These are phyloP conservation scores for Lasioglossum pauxillum DNA, from an alignment of 2,888 invertebrate species.

Conservation along the genomic window DNA sequence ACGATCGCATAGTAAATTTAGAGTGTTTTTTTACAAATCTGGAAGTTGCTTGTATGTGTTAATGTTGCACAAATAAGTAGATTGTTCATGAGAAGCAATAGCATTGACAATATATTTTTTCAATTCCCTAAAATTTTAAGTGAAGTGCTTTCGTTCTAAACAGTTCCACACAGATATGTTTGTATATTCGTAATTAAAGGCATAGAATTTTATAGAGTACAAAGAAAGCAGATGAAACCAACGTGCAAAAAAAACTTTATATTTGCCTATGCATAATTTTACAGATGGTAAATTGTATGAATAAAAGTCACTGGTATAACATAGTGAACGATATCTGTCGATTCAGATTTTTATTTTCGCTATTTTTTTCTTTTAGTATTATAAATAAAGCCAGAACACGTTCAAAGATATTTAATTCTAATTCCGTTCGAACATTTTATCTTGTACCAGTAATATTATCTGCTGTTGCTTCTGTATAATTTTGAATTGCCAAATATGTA, in stretches of 20 bases:
- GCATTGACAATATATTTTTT: slow-evolving; percentile 53
- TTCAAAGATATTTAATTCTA: slow-evolving; percentile 8
- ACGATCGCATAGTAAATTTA: background rate
- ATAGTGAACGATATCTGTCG: background rate
- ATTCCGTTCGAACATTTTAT: slow-evolving; percentile 22
- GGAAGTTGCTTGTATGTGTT: slow-evolving; percentile 11
- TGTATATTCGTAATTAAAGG: slow-evolving; percentile 33
- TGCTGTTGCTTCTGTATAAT: slow-evolving; percentile 70
- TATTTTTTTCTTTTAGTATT: background rate
- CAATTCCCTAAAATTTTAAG: slow-evolving; percentile 12
- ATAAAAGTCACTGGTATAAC: slow-evolving; percentile 15
- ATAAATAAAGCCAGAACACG: background rate
- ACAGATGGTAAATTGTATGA: slow-evolving; percentile 6
- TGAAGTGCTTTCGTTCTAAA: slow-evolving; percentile 43
- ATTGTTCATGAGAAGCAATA: slow-evolving; percentile 65
- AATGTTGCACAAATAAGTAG: slow-evolving; percentile 44
- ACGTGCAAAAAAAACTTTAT: background rate
- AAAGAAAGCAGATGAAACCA: background rate
- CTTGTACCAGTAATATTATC: slow-evolving; percentile 56
- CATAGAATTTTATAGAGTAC: slow-evolving; percentile 24
- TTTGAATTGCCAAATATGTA: slow-evolving; percentile 52
- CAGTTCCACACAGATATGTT: slow-evolving; percentile 24
- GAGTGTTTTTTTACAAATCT: background rate
- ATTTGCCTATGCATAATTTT: slow-evolving; percentile 19
- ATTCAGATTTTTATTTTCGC: slow-evolving; percentile 23